Evolutionary conservation across 2,113 vertebrate species (phyloP), one percentile per base, ranked within the genome.

Genomic region (Neodon shergylaensis): DNA sequence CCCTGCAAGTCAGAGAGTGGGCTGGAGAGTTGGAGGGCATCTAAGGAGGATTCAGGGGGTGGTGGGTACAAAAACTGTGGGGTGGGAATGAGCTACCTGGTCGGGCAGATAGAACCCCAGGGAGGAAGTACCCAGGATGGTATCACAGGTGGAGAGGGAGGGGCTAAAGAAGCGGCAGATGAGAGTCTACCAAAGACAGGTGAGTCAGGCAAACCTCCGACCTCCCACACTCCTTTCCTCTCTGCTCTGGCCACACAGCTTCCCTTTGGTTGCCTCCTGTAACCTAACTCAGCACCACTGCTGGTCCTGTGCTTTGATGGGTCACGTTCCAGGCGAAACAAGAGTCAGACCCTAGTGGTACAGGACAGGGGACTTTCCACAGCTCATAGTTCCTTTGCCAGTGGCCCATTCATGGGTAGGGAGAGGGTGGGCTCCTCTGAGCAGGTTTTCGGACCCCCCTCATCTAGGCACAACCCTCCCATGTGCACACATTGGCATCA

Each of bases 121-220:
- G 13, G 70, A n/a, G 21, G n/a, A 39, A 24, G 74, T 3, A 17
- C 54, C 87, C 76, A 31, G 26, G 36, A 28, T 14, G 26, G 33
- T 0, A 39, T 44, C 52, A 6, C 26, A 1, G 52, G 13, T 0
- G 14, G 74, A 63, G 19, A n/a, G 26, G 0, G 13, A 1, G 0
- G 10, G 28, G 24, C 16, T 14, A 68, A 54, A 74, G 66, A 52
- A 17, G 3, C 0, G 33, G 28, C 0, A 11, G 83, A 39, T 14
- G 65, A 3, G 4, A 61, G 68, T 14, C 44, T 26, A 26, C 9
- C 17, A 1, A n/a, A 73, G 42, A 31, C 11, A 0, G 4, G 26
- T 14, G 49, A 11, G 63, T 63, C 1, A 13, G 76, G 86, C 36
- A 17, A 1, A 8, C 61, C 0, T 0, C 16, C 2, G 0, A 0